phyloP scores from a whole-genome alignment of 1,140 invertebrate genomes.

The Drosophila bocki region DNA sequence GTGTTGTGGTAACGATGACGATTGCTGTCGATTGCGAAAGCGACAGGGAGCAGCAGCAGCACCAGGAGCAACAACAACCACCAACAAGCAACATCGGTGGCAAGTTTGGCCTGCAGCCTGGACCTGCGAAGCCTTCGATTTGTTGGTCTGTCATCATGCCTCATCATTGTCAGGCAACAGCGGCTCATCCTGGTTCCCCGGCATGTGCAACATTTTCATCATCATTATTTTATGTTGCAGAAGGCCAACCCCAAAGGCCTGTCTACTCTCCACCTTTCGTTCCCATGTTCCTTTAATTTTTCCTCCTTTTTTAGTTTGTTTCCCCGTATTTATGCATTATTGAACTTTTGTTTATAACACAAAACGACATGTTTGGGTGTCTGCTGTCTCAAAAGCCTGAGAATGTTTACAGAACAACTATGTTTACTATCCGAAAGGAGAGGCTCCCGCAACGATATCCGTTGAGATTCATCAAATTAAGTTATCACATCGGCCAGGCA shows the following conservation, averaged over 20 bases:
- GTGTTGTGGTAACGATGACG: conserved; percentile 80
- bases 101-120: conserved; percentile 74
- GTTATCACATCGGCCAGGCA: conserved; percentile 54
- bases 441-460: conserved; percentile 45
- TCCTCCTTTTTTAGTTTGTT: conserved; percentile 17
- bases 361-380: conserved; percentile 60
- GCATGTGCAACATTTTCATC: conserved; percentile 82
- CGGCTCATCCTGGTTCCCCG: conserved; percentile 50
- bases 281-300: conserved; percentile 22
- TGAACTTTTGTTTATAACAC: conserved; percentile 79
- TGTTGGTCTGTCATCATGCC: conserved; percentile 82
- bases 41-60: conserved; percentile 35
- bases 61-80: conserved; percentile 21
- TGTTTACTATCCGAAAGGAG: conserved; percentile 15
- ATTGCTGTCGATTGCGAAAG: conserved; percentile 58
- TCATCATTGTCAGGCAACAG: conserved; percentile 75
- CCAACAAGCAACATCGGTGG: conserved; percentile 62
- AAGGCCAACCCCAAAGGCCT: conserved; percentile 52
- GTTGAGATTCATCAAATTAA: conserved; percentile 52
- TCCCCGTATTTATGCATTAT: conserved; percentile 71
- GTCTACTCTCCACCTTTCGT: conserved; percentile 35
- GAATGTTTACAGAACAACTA: conserved; percentile 70
- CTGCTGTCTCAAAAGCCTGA: conserved; percentile 45
- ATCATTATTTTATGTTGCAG: conserved; percentile 81
- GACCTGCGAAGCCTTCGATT: conserved; percentile 65